phyloP scores from a whole-genome alignment of 2,888 invertebrate species.

The Tortricodes alternella region DNA sequence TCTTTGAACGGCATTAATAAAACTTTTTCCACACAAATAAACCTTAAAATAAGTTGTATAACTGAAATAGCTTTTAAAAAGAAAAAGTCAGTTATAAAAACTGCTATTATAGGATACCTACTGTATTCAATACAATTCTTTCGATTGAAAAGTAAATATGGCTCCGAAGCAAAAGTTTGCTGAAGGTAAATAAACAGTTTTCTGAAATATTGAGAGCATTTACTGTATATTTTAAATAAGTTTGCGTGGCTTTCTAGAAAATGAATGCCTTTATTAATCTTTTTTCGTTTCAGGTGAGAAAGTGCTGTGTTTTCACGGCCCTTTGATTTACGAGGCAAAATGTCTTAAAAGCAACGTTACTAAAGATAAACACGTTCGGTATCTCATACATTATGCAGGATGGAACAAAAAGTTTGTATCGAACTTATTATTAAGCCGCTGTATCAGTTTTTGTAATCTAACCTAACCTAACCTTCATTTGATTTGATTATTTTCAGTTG shows the following conservation, averaged over 20 bases:
- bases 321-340: slow-evolving; percentile 98
- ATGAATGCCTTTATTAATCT: slow-evolving; percentile 1
- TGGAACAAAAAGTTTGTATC: slow-evolving; percentile 97
- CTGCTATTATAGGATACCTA: neutral
- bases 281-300: slow-evolving; percentile 87
- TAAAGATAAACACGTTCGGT: slow-evolving; percentile 94
- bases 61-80: no score
- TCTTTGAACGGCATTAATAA: no score
- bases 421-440: neutral
- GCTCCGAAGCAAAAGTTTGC: slow-evolving; percentile 88
- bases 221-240: neutral
- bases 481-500: slow-evolving; percentile 78
- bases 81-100: no score
- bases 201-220: neutral
- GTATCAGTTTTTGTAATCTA: slow-evolving; percentile 22
- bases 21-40: no score
- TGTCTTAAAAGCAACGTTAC: slow-evolving; percentile 92
- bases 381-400: slow-evolving; percentile 97
- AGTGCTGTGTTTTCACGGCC: slow-evolving; percentile 97
- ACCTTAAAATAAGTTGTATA: no score
- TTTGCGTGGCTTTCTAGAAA: neutral
- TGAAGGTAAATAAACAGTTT: slow-evolving; percentile 81
- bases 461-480: slow-evolving; percentile 10
- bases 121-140: neutral
- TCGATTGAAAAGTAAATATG: slow-evolving; percentile 55